phyloP scores from a whole-genome alignment of 2,797 vertebrate genomes.

The Amblyraja radiata region DNA sequence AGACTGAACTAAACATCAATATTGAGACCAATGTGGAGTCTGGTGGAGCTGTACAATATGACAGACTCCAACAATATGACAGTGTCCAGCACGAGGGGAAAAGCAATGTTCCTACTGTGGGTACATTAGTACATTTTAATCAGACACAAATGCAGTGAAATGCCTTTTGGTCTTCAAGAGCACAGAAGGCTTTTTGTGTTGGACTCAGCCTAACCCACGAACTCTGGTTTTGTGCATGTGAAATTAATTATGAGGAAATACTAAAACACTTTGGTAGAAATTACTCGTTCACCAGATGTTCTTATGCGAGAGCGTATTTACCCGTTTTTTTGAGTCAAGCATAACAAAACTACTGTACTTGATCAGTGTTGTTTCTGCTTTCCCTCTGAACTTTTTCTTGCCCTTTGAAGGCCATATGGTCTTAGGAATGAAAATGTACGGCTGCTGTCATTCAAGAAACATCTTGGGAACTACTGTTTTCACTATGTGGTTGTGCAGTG shows the following conservation, averaged over 20 bases:
- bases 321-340: constrained; percentile 57
- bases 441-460: constrained; percentile 35
- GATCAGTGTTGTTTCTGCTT: constrained; percentile 38
- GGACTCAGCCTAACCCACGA: constrained; percentile 64
- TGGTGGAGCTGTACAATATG: background rate
- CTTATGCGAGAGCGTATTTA: constrained; percentile 62
- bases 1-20: background rate
- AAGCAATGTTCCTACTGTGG: constrained; percentile 13
- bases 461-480: constrained; percentile 34
- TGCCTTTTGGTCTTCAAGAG: constrained; percentile 27
- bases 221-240: constrained; percentile 72
- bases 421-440: constrained; percentile 26
- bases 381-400: constrained; percentile 45
- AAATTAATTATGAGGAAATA: constrained; percentile 80
- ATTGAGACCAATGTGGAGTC: background rate
- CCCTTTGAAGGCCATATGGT: constrained; percentile 58
- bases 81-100: background rate
- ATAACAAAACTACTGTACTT: constrained; percentile 57
- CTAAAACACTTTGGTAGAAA: constrained; percentile 77
- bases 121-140: constrained; percentile 31
- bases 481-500: background rate
- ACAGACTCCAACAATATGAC: background rate
- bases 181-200: constrained; percentile 27
- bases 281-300: constrained; percentile 74
- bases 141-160: constrained; percentile 35